Base-by-base conservation (phyloP, 1,140 invertebrate genomes). In the Zophobas atratus region DNA sequence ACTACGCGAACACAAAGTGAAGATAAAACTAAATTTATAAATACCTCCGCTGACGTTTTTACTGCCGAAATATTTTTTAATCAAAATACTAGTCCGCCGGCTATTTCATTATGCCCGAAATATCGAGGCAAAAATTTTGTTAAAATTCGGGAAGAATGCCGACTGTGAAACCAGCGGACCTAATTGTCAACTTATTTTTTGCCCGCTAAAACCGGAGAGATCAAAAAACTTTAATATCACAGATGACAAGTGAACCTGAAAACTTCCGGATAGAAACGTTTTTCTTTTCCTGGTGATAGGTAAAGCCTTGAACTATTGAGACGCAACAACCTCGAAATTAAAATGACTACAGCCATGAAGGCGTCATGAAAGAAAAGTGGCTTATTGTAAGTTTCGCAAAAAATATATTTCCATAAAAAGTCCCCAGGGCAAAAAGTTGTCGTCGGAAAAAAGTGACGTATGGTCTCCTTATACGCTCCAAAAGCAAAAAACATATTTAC, bases 301-400 rank as follows among this genome's bases (percentile, higher is more conserved):
- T 36, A 2, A 20, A 57, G 3, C 55, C 55, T 57, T 57, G 55
- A 57, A 57, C 55, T 57, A 57, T 57, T 34, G 55, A 57, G 55
- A 57, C 1, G 55, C 3, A 57, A 57, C 55, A 57, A 8, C 55
- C 33, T 57, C 55, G 1, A 57, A 53, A 33, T 35, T 57, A 4
- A 57, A 20, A 46, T 20, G 49, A 51, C 4, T 2, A 51, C 4
- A 51, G n/a, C 49, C 49, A 20, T 51, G 49, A 51, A 51, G 49
- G 4, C 8, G 3, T 8, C 43, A 8, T 46, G 3, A 8, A 4
- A 3, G 43, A 8, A 46, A 46, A 46, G 43, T 8, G 43, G 43
- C 43, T 20, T 20, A 20, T 20, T 20, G 20, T 20, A 20, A 20
- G 20, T 20, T 20, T 20, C 20, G 43, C 43, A 46, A 46, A 46